phyloP scores from a whole-genome alignment of 2,888 invertebrate genomes.

The Polymixis flavicincta region DNA sequence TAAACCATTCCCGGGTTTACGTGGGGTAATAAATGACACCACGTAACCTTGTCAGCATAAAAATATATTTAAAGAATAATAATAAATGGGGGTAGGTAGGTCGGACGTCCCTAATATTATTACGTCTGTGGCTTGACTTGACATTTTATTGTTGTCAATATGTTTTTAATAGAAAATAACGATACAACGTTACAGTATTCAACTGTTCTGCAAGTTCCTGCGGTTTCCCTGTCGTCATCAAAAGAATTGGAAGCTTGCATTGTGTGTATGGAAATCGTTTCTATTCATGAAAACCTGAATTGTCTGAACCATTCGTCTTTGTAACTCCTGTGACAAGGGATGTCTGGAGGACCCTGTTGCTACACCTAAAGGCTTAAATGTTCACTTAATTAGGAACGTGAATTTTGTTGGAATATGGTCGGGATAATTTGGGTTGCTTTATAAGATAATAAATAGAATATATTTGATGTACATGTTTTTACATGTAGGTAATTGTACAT shows the following conservation, averaged over 20 bases:
- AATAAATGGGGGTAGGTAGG: no score
- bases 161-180: no score
- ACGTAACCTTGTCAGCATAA: no score
- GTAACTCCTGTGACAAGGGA: conserved; percentile 21
- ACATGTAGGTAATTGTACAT: background rate
- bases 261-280: conserved; percentile 51
- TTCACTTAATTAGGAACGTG: background rate
- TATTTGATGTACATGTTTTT: background rate
- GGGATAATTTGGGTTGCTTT: background rate
- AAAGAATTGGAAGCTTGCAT: conserved; percentile 37
- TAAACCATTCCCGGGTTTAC: no score
- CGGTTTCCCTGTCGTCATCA: conserved; percentile 2
- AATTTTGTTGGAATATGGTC: background rate
- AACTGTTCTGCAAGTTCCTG: conserved; percentile 10
- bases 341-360: background rate
- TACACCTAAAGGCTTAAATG: background rate
- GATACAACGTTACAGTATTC: no score
- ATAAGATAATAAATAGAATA: background rate
- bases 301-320: conserved; percentile 31
- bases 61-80: no score
- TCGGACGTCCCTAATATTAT: no score
- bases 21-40: no score
- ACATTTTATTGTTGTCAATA: no score
- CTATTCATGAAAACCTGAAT: conserved; percentile 37
- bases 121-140: no score